Evolutionary conservation across 2,113 vertebrate genomes (phyloP), one percentile per base, ranked within the genome.

Genomic region (Taxidea taxus): DNA sequence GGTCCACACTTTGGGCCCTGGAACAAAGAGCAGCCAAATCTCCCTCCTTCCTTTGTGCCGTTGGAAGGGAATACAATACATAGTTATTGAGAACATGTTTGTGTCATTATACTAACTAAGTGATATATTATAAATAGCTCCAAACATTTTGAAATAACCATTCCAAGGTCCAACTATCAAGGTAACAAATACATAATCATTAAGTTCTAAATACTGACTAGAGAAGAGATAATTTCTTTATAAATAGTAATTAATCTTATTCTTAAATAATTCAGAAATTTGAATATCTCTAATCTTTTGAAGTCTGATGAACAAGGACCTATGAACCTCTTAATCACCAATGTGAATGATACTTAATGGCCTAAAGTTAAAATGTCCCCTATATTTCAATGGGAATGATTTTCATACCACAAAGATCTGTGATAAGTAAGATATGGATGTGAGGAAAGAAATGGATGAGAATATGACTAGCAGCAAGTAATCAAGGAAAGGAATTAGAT

Each of bases 21-120:
- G 78, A 84, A 86, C 0, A 0, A 95, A 95, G 82, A 97, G 78
- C 66, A 94, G 81, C 88, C 90, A 97, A 83, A 68, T 95, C 80
- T 96, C n/a, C 51, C 31, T 70, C 89, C 82, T 90, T 83, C 66
- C n/a, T 90, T 98, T 82, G 34, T 97, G 93, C 90, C 92, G 95
- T 98, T 94, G 97, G 89, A 34, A 98, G 64, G 70, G 77, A 97
- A 98, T 97, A 54, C 92, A 97, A 87, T 84, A 92, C 39, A 34
- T 66, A 1, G 34, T 91, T 97, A 60, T 97, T 97, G 77, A 98
- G 97, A 90, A 64, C 4, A 90, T 56, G 0, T 74, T 80, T 37
- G 78, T 92, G 15, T 82, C 0, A 56, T 84, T 95, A 5, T 49
- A n/a, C 72, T 93, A 68, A 82, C 31, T 39, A 81, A 62, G 66